phyloP scores from a whole-genome alignment of 2,888 invertebrate genomes.

The Dasysyrphus tricinctus region DNA sequence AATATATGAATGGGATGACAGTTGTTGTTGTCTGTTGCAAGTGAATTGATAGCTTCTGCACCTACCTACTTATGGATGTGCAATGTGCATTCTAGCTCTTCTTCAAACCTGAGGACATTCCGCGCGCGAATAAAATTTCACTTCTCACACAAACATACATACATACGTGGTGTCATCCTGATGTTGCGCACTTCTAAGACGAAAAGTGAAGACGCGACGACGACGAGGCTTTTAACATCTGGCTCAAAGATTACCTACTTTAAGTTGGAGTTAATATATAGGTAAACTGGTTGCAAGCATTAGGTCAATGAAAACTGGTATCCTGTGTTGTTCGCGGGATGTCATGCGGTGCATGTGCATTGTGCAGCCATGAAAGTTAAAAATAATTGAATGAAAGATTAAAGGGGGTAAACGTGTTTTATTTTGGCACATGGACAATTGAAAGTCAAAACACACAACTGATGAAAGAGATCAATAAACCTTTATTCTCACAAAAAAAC shows the following conservation, averaged over 20 bases:
- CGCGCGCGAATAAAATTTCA: conserved; percentile 20
- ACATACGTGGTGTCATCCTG: conserved; percentile 16
- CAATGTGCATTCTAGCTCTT: conserved; percentile 31
- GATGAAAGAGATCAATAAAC: conserved; percentile 9
- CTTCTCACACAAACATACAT: not conserved
- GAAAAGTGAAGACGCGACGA: not conserved
- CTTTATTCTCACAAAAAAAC: not conserved
- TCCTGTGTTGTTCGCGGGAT: conserved; percentile 35
- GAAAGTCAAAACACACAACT: not conserved
- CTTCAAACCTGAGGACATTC: conserved; percentile 33
- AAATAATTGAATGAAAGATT: not conserved
- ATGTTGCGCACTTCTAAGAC: conserved; percentile 2
- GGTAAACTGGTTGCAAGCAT: conserved; percentile 64
- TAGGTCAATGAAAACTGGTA: conserved; percentile 61
- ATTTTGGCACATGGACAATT: not conserved
- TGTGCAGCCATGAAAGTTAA: conserved; percentile 28
- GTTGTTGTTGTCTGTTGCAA: conserved; percentile 1
- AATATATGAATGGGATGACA: conserved; percentile 16
- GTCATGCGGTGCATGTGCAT: not conserved
- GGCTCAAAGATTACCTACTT: conserved; percentile 52
- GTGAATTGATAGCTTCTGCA: conserved; percentile 4
- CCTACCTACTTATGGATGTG: not conserved
- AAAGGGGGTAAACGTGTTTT: conserved; percentile 8
- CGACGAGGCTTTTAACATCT: conserved; percentile 21
- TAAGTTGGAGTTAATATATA: conserved; percentile 39